Evolutionary conservation across 2,888 invertebrate genomes (phyloP), one percentile per base, ranked within the genome.

Genomic region (Luperina nickerlii): DNA sequence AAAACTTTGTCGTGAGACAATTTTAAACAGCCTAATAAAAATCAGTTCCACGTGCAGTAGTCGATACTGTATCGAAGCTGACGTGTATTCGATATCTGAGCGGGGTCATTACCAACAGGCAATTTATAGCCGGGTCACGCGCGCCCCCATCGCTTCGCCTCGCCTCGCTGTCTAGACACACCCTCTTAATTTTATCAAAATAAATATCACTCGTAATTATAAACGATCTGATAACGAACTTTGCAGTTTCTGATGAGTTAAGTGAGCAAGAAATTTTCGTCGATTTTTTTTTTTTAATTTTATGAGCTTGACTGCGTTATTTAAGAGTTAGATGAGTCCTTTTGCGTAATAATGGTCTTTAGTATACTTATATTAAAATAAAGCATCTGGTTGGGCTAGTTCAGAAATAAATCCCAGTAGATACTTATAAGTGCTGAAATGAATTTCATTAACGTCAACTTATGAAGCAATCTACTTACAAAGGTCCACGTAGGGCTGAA

Each of bases 61-160:
- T 80, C 74, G 72, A 80, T 88, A 76, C 73, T 70, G 74, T 84
- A 74, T 79, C 81, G 76, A 81, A 89, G 74, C 81, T 90, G 82
- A 85, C 82, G 76, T 87, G 78, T 82, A 83, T 79, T 86, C 87
- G 85, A 84, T 89, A 87, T 83, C 85, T 83, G 76, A 81, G 83
- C 74, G 79, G 81, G 84, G 87, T 87, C 89, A 89, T 87, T 87
- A 90, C 82, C 84, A 83, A 87, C 79, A 66, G 77, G 71, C 82
- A 81, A 84, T 90, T 86, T 81, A 85, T 79, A 90, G 77, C 77
- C 87, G 76, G 78, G 82, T 90, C 89, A 90, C 89, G 90, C 79
- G 82, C 87, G 90, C 84, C 82, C 81, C 79, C 76, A 77, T 83
- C 81, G 83, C 81, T 73, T 75, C 76, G 74, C 84, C 81, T 87